A percentile compares a stretch with the other conserved stretches of the same genome.
Evolutionary conservation across 2,797 vertebrate genomes (phyloP).

Genomic region (Halcyon leucocephala): DNA sequence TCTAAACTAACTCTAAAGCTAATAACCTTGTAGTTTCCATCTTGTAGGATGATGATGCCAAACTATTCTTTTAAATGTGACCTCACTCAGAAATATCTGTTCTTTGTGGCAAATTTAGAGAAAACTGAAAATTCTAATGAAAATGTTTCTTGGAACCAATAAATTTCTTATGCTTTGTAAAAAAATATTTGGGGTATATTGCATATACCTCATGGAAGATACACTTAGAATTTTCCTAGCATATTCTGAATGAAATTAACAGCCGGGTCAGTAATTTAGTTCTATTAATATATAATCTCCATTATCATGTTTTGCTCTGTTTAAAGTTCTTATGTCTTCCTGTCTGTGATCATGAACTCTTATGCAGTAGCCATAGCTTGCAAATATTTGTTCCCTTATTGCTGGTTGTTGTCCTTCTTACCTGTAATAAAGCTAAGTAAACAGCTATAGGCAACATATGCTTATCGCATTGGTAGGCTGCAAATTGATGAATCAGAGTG

Average conservation of each 20-base stretch:
- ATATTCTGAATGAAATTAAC: not conserved
- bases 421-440: slow-evolving; percentile 64
- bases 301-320: not conserved
- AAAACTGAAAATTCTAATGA: not conserved
- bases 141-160: not conserved
- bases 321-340: slow-evolving; percentile 52
- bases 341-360: not conserved
- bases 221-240: not conserved
- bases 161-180: not conserved
- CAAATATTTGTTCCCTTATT: slow-evolving; percentile 57
- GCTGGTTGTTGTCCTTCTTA: slow-evolving; percentile 33
- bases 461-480: slow-evolving; percentile 21
- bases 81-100: not conserved
- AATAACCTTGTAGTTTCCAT: not conserved
- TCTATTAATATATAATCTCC: slow-evolving; percentile 15
- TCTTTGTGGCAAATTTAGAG: not conserved
- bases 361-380: not conserved
- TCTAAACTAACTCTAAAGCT: not conserved
- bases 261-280: not conserved
- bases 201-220: not conserved
- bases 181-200: not conserved
- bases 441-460: slow-evolving; percentile 2
- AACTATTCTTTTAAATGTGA: not conserved
- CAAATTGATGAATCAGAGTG: slow-evolving; percentile 50
- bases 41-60: not conserved